phyloP scores from a whole-genome alignment of 2,797 vertebrate species.

The Alectoris magna region DNA sequence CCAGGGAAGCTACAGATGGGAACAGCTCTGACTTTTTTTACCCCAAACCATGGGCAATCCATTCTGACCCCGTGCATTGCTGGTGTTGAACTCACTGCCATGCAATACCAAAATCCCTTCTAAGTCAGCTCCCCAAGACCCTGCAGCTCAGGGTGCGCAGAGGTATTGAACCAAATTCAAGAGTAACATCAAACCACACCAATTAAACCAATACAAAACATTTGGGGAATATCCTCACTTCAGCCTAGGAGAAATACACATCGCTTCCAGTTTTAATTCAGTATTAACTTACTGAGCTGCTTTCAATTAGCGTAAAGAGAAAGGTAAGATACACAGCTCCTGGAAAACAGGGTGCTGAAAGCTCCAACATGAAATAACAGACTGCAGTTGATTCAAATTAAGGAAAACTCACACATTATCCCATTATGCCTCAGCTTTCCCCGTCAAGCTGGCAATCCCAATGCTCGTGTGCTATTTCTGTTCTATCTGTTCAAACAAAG shows the following conservation, averaged over 20 bases:
- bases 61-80: neutral
- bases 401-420: no score
- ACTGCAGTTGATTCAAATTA: neutral
- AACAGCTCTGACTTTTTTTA: neutral
- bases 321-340: neutral
- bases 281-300: neutral
- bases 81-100: neutral
- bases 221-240: neutral
- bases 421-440: neutral
- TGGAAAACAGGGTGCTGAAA: neutral
- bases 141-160: neutral
- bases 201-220: neutral
- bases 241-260: neutral
- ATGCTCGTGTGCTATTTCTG: neutral
- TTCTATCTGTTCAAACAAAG: slow-evolving; percentile 6
- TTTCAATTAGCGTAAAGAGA: neutral
- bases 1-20: neutral
- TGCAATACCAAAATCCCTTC: neutral
- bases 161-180: neutral
- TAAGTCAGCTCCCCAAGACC: neutral
- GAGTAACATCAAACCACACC: neutral
- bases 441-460: neutral
- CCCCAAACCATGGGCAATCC: neutral
- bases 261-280: neutral
- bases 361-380: neutral